Conservation (phyloP, 2,797 vertebrate species). For the Intellagama lesueurii region DNA sequence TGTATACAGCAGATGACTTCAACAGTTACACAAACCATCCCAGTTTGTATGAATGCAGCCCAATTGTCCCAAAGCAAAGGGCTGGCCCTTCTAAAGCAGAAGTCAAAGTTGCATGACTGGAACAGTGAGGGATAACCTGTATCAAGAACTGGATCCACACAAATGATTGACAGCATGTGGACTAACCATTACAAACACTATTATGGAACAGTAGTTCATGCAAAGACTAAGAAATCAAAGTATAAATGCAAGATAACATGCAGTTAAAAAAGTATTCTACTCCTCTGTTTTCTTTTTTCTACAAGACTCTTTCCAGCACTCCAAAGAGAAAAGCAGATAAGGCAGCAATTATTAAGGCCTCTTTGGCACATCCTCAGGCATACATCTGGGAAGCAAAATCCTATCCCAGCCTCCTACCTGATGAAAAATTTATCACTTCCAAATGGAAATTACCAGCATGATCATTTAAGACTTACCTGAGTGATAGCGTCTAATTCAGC, state of each 20-base stretch:
- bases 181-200: neutral
- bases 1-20: too few relatives aligned
- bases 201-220: neutral
- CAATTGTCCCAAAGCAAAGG: neutral
- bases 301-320: neutral
- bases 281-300: rapidly evolving
- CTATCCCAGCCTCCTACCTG: neutral
- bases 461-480: constrained; percentile 80
- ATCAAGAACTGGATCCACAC: neutral
- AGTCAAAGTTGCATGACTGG: neutral
- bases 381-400: rapidly evolving
- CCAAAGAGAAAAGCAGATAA: neutral
- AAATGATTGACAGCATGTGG: neutral
- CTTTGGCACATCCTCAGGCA: neutral
- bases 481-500: constrained; percentile 91
- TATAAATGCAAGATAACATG: too few relatives aligned
- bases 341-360: rapidly evolving
- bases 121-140: neutral
- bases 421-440: neutral
- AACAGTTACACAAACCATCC: too few relatives aligned
- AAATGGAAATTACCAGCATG: neutral
- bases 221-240: neutral
- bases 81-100: neutral
- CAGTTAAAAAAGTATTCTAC: neutral
- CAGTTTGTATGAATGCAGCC: neutral